phyloP scores from a whole-genome alignment of 2,113 vertebrate species.

The Ammospiza caudacuta region DNA sequence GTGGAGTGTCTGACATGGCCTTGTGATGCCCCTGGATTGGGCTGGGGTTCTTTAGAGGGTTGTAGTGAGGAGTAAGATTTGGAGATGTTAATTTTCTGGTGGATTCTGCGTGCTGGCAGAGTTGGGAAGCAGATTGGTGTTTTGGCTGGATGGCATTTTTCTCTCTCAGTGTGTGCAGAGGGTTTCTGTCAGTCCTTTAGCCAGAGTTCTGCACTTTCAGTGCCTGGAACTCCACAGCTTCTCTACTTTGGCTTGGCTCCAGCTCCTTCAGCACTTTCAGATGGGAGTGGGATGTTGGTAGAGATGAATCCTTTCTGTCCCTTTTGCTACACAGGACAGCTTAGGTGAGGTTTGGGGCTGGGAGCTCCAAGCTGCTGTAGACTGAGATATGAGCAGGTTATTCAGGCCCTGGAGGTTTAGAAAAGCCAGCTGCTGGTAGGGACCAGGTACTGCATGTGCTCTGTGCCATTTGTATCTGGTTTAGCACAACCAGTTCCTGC shows the following conservation, averaged over 20 bases:
- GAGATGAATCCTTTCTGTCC: background rate
- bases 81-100: background rate
- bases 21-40: background rate
- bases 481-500: background rate
- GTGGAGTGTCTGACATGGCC: background rate
- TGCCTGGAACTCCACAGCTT: background rate
- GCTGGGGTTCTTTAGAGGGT: background rate
- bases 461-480: background rate
- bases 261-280: background rate
- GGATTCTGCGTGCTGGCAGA: fast-evolving
- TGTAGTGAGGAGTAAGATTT: background rate
- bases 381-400: background rate
- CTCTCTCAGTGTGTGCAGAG: background rate
- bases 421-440: background rate
- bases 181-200: background rate
- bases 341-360: background rate
- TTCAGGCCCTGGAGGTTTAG: background rate
- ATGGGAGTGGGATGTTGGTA: background rate
- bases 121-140: background rate
- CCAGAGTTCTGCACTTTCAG: background rate
- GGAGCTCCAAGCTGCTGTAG: background rate
- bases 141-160: background rate
- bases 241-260: background rate
- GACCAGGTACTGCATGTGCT: background rate
- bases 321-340: background rate